A percentile compares a stretch with the other conserved stretches of the same genome.
phyloP scores from a whole-genome alignment of 1,140 invertebrate species.

The Nasonia giraulti region DNA sequence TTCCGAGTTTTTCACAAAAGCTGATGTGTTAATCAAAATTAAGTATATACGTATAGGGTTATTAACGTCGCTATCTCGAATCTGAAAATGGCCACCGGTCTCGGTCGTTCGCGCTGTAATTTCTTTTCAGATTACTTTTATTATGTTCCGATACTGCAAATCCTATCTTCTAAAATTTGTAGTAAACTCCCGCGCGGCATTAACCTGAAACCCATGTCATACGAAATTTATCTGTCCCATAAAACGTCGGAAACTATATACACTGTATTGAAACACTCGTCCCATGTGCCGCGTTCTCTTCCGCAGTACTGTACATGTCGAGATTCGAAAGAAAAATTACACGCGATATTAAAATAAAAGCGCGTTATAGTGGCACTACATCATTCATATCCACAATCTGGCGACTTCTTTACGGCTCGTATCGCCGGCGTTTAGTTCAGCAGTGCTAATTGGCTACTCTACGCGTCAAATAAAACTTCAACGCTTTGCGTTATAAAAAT shows the following conservation, averaged over 20 bases:
- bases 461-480: too few species aligned
- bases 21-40: background rate
- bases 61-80: too few species aligned
- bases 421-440: too few species aligned
- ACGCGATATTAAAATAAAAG: background rate
- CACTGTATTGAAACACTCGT: background rate
- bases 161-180: slow-evolving; percentile 21
- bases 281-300: background rate
- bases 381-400: too few species aligned
- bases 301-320: background rate
- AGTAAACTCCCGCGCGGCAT: slow-evolving; percentile 12
- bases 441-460: too few species aligned
- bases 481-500: too few species aligned
- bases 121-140: slow-evolving; percentile 4
- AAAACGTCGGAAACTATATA: background rate
- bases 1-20: background rate
- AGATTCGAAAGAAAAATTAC: background rate
- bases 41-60: background rate
- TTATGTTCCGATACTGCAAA: slow-evolving; percentile 16
- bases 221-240: slow-evolving; percentile 21
- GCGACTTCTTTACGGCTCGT: too few species aligned
- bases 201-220: slow-evolving; percentile 26
- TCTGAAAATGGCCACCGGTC: too few species aligned
- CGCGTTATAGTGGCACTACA: too few species aligned
- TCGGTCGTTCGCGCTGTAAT: background rate